phyloP scores from a whole-genome alignment of 2,888 invertebrate species.

The Timandra comae region DNA sequence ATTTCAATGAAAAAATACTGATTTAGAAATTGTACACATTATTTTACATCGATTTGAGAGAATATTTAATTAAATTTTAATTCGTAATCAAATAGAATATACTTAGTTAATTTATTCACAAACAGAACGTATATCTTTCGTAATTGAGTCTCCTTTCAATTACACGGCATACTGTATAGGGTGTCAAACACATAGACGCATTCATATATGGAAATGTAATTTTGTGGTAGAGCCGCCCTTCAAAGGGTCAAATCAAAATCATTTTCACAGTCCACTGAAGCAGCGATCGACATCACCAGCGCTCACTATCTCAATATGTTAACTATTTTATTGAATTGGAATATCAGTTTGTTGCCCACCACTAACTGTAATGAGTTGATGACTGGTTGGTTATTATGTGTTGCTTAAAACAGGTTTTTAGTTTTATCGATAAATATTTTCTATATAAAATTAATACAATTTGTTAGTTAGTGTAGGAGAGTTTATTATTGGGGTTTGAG shows the following conservation, averaged over 20 bases:
- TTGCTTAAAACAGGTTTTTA: too few relatives aligned
- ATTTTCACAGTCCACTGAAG: constrained; percentile 74
- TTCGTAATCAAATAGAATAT: too few relatives aligned
- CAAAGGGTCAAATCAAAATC: constrained; percentile 77
- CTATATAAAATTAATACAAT: too few relatives aligned
- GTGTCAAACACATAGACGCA: constrained; percentile 46
- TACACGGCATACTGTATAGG: constrained; percentile 32
- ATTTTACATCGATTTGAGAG: too few relatives aligned
- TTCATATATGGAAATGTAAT: constrained; percentile 72
- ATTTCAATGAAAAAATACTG: constrained; percentile 17
- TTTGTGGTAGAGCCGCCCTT: constrained; percentile 68
- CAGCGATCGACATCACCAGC: constrained; percentile 34
- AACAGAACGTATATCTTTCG: constrained; percentile 2
- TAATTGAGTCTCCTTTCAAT: constrained; percentile 28
- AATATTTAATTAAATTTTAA: constrained; percentile 10
- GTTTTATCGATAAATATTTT: too few relatives aligned
- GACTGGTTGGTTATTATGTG: too few relatives aligned
- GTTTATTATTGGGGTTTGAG: too few relatives aligned
- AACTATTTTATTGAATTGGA: constrained; percentile 13
- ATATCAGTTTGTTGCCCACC: constrained; percentile 3
- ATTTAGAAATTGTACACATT: constrained; percentile 6
- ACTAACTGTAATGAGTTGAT: too few relatives aligned
- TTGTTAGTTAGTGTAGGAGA: too few relatives aligned
- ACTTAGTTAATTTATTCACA: neutral
- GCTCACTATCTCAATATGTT: constrained; percentile 11